These are phyloP conservation scores for Drosophila malerkotliana DNA, from an alignment of 1,140 invertebrate species.

Conservation along the genomic window DNA sequence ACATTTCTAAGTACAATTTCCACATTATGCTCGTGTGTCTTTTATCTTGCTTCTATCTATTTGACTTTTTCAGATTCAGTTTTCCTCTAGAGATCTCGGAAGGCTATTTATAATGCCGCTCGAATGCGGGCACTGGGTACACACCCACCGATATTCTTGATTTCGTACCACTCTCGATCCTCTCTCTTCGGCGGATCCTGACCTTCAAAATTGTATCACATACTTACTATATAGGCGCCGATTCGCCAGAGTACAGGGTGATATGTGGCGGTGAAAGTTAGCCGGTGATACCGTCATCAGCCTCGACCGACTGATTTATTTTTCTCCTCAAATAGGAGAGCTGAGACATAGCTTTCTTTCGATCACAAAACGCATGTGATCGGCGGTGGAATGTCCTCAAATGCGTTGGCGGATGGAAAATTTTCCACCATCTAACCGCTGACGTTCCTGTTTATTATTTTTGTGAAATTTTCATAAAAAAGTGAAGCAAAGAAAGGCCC, in stretches of 20 bases:
- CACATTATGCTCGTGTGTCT: constrained; percentile 2
- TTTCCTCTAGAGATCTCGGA: constrained; percentile 24
- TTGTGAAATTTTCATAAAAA: constrained; percentile 37
- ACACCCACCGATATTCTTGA: constrained; percentile 37
- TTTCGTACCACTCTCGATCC: constrained; percentile 8
- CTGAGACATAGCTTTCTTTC: neutral
- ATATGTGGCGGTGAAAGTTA: constrained; percentile 33
- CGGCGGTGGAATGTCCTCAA: constrained; percentile 37
- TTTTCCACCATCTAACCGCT: constrained; percentile 32
- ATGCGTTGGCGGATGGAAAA: constrained; percentile 32
- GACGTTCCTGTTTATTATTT: constrained; percentile 34
- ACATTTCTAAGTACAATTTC: constrained; percentile 29
- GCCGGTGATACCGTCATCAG: constrained; percentile 24
- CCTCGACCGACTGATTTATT: constrained; percentile 40
- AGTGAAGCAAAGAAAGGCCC: constrained; percentile 19
- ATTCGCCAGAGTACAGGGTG: constrained; percentile 20
- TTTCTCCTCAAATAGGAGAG: neutral
- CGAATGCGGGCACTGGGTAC: constrained; percentile 55
- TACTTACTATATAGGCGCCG: neutral
- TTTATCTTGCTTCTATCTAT: constrained; percentile 14
- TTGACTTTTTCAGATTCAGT: constrained; percentile 10
- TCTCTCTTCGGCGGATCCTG: constrained; percentile 46
- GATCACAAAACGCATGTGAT: constrained; percentile 26
- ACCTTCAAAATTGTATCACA: constrained; percentile 62
- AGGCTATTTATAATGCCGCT: constrained; percentile 55